Evolutionary conservation across 2,797 vertebrate genomes (phyloP).

Genomic region (Rhinophrynus dorsalis): DNA sequence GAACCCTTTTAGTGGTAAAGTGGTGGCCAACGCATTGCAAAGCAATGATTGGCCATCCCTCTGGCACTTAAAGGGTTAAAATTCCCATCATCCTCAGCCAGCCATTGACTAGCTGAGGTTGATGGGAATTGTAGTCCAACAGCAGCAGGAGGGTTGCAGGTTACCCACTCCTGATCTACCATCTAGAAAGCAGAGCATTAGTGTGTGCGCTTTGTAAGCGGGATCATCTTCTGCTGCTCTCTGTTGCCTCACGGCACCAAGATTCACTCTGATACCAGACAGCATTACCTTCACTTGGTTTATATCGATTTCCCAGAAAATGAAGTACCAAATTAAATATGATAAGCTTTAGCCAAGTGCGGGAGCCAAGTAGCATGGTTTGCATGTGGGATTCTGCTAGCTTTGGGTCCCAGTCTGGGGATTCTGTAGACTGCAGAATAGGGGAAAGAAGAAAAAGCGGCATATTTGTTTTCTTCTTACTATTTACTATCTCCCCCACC

Average conservation of each 20-base stretch:
- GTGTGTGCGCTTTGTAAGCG: not conserved
- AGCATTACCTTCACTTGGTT: conserved; percentile 56
- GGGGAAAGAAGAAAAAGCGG: not conserved
- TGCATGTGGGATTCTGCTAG: conserved; percentile 26
- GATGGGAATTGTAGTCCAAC: too few relatives aligned
- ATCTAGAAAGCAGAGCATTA: not conserved
- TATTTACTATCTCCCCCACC: not conserved
- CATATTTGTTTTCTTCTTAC: not conserved
- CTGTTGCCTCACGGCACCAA: conserved; percentile 18
- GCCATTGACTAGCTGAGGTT: too few relatives aligned
- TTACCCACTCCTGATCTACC: not conserved
- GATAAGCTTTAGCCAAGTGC: conserved; percentile 50
- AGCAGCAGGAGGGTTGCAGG: too few relatives aligned
- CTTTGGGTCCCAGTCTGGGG: not conserved
- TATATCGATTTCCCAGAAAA: conserved; percentile 63
- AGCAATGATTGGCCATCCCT: too few relatives aligned
- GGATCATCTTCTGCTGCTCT: not conserved
- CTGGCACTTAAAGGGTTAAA: too few relatives aligned
- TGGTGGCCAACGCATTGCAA: too few relatives aligned
- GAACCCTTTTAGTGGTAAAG: too few relatives aligned
- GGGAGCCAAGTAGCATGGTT: conserved; percentile 13
- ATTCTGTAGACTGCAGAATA: not conserved
- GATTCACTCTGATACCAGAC: conserved; percentile 10
- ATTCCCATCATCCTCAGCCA: too few relatives aligned
- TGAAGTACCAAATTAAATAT: conserved; percentile 54